Conservation (phyloP, 2,888 invertebrate genomes). For the Dolichopus griseipennis region DNA sequence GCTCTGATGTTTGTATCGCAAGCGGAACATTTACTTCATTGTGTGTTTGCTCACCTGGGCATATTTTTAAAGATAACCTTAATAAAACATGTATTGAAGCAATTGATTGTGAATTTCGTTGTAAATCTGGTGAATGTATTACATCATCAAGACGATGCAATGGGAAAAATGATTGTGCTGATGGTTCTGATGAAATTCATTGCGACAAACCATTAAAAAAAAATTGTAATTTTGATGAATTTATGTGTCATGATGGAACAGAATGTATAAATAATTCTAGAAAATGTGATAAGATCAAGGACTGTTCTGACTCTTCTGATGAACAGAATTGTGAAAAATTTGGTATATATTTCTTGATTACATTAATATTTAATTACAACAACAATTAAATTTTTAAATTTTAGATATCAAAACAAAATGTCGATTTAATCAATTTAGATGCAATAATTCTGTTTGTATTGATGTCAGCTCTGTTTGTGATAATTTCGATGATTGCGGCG, state of each 20-base stretch:
- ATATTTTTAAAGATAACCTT: conserved; percentile 44
- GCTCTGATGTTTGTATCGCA: conserved; percentile 66
- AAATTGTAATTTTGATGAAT: conserved; percentile 43
- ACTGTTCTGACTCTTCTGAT: conserved; percentile 52
- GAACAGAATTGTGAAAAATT: conserved; percentile 47
- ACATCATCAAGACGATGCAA: conserved; percentile 50
- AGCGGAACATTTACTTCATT: conserved; percentile 33
- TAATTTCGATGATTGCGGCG: conserved; percentile 48
- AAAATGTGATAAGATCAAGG: conserved; percentile 47
- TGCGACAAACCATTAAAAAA: conserved; percentile 39
- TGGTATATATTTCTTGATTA: conserved; percentile 26
- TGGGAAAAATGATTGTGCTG: conserved; percentile 49
- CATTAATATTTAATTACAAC: not conserved
- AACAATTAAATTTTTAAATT: not conserved
- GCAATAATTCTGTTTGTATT: conserved; percentile 47
- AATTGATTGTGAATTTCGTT: conserved; percentile 46
- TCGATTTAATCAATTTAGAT: conserved; percentile 44
- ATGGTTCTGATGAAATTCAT: conserved; percentile 47
- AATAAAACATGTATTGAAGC: conserved; percentile 51
- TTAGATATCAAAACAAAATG: conserved; percentile 37
- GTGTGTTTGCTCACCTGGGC: conserved; percentile 61
- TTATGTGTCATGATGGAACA: conserved; percentile 48
- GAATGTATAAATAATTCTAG: conserved; percentile 43
- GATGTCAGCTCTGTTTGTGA: conserved; percentile 47
- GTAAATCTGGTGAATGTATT: conserved; percentile 50